Percentiles rank a stretch among this genome's conserved stretches.
Evolutionary conservation across 1,140 invertebrate species (phyloP).

Genomic region (Papilio helenus): DNA sequence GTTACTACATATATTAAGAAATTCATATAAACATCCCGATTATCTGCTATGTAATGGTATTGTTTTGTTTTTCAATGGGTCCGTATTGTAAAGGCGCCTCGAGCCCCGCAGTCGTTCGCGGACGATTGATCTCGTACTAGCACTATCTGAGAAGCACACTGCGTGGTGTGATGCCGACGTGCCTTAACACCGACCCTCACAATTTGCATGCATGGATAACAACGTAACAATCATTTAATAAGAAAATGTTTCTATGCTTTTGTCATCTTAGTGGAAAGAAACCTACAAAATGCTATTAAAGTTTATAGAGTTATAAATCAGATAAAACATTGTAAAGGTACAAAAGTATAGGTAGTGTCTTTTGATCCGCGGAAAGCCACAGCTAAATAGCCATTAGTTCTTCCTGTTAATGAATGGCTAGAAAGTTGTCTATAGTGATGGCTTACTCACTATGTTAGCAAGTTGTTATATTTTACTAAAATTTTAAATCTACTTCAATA

Average conservation of each 20-base stretch:
- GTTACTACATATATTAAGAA: neutral
- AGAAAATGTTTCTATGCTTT: neutral
- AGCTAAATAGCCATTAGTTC: too few species aligned
- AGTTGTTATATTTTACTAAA: too few species aligned
- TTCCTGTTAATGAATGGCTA: too few species aligned
- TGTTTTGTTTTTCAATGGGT: neutral
- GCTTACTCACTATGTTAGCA: too few species aligned
- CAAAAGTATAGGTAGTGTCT: too few species aligned
- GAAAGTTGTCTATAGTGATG: too few species aligned
- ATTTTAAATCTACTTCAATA: too few species aligned
- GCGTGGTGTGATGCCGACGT: neutral
- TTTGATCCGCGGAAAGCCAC: too few species aligned
- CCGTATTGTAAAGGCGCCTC: neutral
- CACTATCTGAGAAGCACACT: neutral
- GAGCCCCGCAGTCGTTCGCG: neutral
- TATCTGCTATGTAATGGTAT: neutral
- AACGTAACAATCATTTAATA: neutral
- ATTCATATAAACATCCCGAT: neutral
- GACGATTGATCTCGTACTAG: neutral
- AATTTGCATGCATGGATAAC: neutral
- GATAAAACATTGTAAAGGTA: too few species aligned
- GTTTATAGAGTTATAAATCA: too few species aligned
- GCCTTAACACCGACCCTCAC: neutral
- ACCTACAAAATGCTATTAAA: too few species aligned
- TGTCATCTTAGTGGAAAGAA: neutral